Evolutionary conservation across 2,888 invertebrate species (phyloP), one percentile per base, ranked within the genome.

Genomic region (Hydrotaea cyrtoneurina): DNA sequence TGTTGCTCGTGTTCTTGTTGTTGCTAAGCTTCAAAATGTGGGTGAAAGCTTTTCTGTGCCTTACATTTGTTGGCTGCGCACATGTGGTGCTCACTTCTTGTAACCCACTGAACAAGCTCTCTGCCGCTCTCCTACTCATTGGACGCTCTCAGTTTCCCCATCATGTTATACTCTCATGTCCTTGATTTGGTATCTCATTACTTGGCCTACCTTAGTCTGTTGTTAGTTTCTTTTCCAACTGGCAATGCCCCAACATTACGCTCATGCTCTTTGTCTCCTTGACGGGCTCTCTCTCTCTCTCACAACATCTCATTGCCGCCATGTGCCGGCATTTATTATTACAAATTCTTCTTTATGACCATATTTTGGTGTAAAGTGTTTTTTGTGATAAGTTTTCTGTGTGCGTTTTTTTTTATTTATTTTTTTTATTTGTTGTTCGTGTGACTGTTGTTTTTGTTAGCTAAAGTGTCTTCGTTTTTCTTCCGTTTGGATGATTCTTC

Each of bases 11-110:
- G n/a, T n/a, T 57, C 7, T 31, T 31, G 31, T 31, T 64, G 73
- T 71, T 66, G 55, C 4, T 31, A 75, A 79, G 80, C 82, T 79
- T 73, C 7, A 39, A 86, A 86, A 86, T 86, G 84, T 86, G 86
- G 86, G 86, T 86, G 86, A 86, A 86, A 86, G 86, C 82, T 86
- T 86, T 69, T 2, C 5, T n/a, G 11, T 59, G 66, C 66, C 66
- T 66, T 66, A 66, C 39, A n/a, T 66, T 43, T 39, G 43, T 64
- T 23, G 59, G 31, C 76, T 78, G 82, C 76, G 71, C 79, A 71
- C 76, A 75, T 66, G 50, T 46, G n/a, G 50, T n/a, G 59, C 78
- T 78, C 80, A 71, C 43, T 78, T 69, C 50, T 1, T 50, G 26
- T 57, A 57, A 74, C 81, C 78, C 81, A 26, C 31, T 19, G 3